phyloP scores from a whole-genome alignment of 2,888 invertebrate species.

The Cheilosia grossa region DNA sequence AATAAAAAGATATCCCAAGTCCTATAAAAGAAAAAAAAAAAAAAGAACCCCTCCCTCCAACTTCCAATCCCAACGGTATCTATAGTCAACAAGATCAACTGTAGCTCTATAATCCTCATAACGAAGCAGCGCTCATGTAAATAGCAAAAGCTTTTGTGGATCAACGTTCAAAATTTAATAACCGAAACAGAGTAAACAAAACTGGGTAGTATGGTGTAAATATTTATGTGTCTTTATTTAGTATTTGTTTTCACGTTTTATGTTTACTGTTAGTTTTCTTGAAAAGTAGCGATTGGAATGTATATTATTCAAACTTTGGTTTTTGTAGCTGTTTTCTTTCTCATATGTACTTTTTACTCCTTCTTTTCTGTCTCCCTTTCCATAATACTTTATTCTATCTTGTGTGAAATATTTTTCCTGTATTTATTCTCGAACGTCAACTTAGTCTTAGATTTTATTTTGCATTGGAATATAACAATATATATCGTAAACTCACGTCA shows the following conservation, averaged over 20 bases:
- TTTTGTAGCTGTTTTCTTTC: not conserved
- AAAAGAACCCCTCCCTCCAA: conserved; percentile 27
- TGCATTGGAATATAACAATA: too few species aligned
- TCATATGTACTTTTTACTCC: not conserved
- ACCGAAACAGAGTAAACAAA: not conserved
- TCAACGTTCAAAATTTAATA: conserved; percentile 38
- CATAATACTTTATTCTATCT: not conserved
- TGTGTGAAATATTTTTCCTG: not conserved
- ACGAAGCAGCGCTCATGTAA: conserved; percentile 60
- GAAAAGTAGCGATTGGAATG: not conserved
- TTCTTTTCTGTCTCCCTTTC: not conserved
- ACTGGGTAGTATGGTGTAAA: conserved; percentile 61
- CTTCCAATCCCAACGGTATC: conserved; percentile 38
- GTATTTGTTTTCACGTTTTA: not conserved
- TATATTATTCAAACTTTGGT: not conserved
- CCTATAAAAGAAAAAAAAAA: conserved; percentile 4
- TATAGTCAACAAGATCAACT: conserved; percentile 28
- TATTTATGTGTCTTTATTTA: conserved; percentile 27
- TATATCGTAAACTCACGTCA: too few species aligned
- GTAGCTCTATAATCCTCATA: conserved; percentile 39
- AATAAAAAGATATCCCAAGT: conserved; percentile 4
- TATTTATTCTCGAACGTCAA: too few species aligned
- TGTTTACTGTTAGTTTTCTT: not conserved
- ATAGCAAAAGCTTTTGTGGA: conserved; percentile 66
- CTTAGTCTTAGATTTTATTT: too few species aligned